These are phyloP conservation scores for Sternotherus odoratus DNA, from an alignment of 2,797 vertebrate genomes.

Conservation along the genomic window DNA sequence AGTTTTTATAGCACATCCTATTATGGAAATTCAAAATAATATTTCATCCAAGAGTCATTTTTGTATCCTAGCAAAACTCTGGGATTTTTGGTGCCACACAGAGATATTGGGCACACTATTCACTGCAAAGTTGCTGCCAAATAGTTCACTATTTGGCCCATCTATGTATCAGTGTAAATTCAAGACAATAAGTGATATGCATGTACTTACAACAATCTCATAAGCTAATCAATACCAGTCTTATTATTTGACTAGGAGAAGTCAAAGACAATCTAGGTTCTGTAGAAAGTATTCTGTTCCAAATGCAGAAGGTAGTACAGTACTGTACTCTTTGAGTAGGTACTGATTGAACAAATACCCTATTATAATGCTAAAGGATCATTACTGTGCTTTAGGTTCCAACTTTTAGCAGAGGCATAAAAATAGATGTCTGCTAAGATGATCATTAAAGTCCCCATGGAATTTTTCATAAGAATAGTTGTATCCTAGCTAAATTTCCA, in stretches of 20 bases:
- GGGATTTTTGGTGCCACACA: background rate
- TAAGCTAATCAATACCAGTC: background rate
- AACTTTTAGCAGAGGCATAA: background rate
- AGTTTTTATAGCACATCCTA: background rate
- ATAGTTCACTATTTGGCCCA: background rate
- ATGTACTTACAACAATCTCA: background rate
- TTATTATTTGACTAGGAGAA: background rate
- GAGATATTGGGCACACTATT: background rate
- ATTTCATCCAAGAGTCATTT: background rate
- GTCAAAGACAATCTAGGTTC: background rate
- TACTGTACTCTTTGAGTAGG: background rate
- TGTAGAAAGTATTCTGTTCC: background rate
- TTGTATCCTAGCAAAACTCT: background rate
- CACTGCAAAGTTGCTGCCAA: background rate
- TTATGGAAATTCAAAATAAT: conserved; percentile 9
- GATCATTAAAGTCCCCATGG: rapidly evolving
- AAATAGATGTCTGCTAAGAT: background rate
- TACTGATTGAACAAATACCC: background rate
- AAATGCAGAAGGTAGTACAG: background rate
- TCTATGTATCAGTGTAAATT: background rate
- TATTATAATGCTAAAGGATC: background rate
- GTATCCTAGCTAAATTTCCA: background rate
- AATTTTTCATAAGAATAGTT: background rate
- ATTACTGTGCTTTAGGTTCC: background rate
- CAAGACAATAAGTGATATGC: background rate